These are phyloP conservation scores for Carabus problematicus DNA, from an alignment of 2,888 invertebrate genomes.

Conservation along the genomic window DNA sequence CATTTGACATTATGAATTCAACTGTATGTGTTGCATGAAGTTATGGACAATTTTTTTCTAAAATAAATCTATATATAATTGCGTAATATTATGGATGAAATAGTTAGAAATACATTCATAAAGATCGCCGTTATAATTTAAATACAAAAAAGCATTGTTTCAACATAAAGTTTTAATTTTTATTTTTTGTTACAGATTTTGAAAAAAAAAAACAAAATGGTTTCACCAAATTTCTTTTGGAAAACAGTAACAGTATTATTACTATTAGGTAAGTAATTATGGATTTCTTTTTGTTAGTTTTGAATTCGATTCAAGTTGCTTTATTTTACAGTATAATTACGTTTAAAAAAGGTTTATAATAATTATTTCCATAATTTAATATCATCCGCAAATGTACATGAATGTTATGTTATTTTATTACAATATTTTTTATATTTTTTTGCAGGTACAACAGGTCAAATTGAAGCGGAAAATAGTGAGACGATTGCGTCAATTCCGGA, in stretches of 20 bases:
- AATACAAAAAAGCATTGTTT: too few relatives aligned
- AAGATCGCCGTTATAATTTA: too few relatives aligned
- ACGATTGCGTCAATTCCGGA: conserved; percentile 9
- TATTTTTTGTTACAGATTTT: conserved; percentile 7
- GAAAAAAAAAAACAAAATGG: conserved; percentile 8
- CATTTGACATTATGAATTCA: too few relatives aligned
- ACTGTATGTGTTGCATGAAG: too few relatives aligned
- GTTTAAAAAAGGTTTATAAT: too few relatives aligned
- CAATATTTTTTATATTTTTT: neutral
- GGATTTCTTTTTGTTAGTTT: neutral
- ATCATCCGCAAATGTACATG: too few relatives aligned
- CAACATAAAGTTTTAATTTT: too few relatives aligned
- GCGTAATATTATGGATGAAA: neutral
- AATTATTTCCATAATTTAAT: too few relatives aligned
- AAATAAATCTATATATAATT: too few relatives aligned
- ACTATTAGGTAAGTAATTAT: conserved; percentile 33
- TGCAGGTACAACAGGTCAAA: conserved; percentile 3
- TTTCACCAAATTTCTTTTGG: conserved; percentile 5
- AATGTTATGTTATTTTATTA: neutral
- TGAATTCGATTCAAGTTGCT: neutral
- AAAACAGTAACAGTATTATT: conserved; percentile 25
- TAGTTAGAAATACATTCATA: too few relatives aligned
- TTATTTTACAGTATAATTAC: neutral
- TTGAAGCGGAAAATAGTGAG: conserved; percentile 20
- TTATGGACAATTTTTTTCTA: too few relatives aligned